These are phyloP conservation scores for Microtus richardsoni DNA, from an alignment of 2,113 vertebrate species.

Conservation along the genomic window DNA sequence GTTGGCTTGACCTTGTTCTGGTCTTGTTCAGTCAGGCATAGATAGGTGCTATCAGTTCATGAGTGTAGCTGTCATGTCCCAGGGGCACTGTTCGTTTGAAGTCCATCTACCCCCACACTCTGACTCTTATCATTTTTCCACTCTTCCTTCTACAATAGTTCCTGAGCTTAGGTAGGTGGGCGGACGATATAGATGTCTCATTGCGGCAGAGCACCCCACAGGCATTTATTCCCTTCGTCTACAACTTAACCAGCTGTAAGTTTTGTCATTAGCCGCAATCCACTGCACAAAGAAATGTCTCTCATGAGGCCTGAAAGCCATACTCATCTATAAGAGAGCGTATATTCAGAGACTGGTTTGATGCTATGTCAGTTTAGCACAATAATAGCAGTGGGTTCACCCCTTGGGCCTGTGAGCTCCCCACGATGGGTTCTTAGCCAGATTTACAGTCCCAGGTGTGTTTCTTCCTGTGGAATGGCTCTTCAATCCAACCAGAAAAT, in stretches of 20 bases:
- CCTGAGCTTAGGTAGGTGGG: background rate
- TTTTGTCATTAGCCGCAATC: background rate
- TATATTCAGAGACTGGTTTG: background rate
- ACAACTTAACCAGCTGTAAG: background rate
- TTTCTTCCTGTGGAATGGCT: background rate
- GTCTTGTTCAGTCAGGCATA: background rate
- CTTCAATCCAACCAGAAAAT: background rate
- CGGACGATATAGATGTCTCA: background rate
- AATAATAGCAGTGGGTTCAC: background rate
- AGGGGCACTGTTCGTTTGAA: background rate
- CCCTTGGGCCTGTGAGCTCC: background rate
- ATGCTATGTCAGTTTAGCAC: background rate
- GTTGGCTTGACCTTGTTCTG: background rate
- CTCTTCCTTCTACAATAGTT: background rate
- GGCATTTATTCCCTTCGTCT: background rate
- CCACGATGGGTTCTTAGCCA: too few species aligned
- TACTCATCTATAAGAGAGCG: background rate
- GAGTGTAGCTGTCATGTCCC: background rate
- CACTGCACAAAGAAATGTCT: background rate
- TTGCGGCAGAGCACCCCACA: background rate
- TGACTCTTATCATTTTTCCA: background rate
- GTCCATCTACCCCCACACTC: background rate
- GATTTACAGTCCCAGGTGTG: background rate
- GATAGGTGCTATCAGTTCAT: background rate
- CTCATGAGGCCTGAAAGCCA: background rate